Evolutionary conservation across 2,113 vertebrate genomes (phyloP).

Genomic region (Nerophis ophidion): DNA sequence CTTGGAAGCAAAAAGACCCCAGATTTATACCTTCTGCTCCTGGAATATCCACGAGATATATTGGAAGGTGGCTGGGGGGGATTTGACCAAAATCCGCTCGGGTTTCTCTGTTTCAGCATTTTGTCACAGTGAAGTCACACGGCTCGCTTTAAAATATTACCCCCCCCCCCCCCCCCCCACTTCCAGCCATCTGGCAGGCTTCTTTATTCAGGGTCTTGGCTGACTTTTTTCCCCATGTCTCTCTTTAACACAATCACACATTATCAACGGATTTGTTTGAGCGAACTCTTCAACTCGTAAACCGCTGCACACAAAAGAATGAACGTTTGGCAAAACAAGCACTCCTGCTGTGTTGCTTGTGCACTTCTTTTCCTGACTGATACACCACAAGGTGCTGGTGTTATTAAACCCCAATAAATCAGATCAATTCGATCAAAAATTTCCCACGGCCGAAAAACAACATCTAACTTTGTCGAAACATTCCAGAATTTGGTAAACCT

Average conservation of each 20-base stretch:
- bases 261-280: no score
- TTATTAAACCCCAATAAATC: no score
- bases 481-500: no score
- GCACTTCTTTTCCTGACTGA: no score
- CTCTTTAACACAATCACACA: neutral
- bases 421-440: no score
- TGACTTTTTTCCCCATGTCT: constrained; percentile 38
- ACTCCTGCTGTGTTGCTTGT: no score
- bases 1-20: constrained; percentile 58
- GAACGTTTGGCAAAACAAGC: no score
- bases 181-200: constrained; percentile 42
- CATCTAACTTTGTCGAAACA: no score
- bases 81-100: constrained; percentile 67
- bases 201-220: constrained; percentile 29
- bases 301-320: no score
- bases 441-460: no score
- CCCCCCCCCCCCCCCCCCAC: constrained; percentile 18
- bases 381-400: no score
- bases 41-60: constrained; percentile 66
- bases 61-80: constrained; percentile 49
- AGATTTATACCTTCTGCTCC: constrained; percentile 72
- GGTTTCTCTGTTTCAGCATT: constrained; percentile 73
- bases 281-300: no score
- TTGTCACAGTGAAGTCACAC: constrained; percentile 69
- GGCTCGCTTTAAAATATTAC: constrained; percentile 62